Evolutionary conservation across 2,797 vertebrate species (phyloP), one percentile per base, ranked within the genome.

Genomic region (Melanotaenia maccullochi): DNA sequence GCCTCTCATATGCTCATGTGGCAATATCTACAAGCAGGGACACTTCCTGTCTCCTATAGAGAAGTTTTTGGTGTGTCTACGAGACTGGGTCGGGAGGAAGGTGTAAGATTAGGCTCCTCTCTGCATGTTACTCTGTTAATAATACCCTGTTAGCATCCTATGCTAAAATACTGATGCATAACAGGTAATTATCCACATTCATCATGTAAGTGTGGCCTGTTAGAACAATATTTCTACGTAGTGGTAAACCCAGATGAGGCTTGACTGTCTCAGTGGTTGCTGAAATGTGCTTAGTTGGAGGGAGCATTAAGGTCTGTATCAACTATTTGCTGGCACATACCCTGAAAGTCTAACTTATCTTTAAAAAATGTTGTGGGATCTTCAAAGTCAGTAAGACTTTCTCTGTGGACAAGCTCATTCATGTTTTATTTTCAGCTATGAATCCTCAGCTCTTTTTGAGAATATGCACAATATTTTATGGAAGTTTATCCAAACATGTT

Each of bases 21-120:
- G 83, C 71, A 75, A 86, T 78, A 78, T 88, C 75, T 85, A 79
- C 66, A 59, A 57, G 66, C 51, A 22, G 73, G 72, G 52, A 7
- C 32, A 67, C 82, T 92, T 92, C 89, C 90, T 89, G 83, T 78
- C 76, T 82, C 70, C 74, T 16, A 75, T 25, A 51, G 63, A 76
- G 60, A 77, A 54, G 9, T 67, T 62, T 71, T 66, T 76, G 67
- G 78, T 81, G 57, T 81, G 42, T 40, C 32, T 42, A 68, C 16
- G 75, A 12, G 36, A 62, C 52, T 67, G 70, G 16, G 14, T 28
- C 64, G 60, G 59, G 25, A 79, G 69, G 71, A 79, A 81, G 56
- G 65, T 73, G 60, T 35, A 52, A 64, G 52, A 56, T 2, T 61
- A 76, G 63, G 47, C 14, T 38, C 24, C 0, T 13, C 9, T n/a